Evolutionary conservation across 1,140 invertebrate genomes (phyloP).

Genomic region (Sesamia nonagrioides): DNA sequence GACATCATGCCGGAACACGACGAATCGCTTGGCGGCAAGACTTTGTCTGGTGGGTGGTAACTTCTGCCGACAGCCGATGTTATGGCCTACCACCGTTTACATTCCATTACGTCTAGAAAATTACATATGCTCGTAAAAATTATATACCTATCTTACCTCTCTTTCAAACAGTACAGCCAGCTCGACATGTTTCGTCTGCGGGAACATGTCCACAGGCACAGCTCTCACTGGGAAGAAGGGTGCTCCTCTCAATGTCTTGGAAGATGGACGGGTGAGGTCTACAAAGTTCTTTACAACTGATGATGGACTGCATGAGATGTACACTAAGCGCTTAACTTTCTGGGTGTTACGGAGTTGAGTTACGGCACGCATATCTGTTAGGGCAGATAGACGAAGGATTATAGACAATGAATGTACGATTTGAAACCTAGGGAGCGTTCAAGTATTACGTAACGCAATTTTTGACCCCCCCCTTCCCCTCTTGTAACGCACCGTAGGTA

Average conservation of each 20-base stretch:
- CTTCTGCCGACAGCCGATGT: no score
- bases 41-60: no score
- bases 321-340: constrained; percentile 94
- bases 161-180: constrained; percentile 88
- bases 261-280: constrained; percentile 93
- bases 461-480: no score
- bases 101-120: no score
- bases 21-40: no score
- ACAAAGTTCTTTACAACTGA: constrained; percentile 96
- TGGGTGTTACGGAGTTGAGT: constrained; percentile 92
- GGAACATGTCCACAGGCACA: constrained; percentile 97
- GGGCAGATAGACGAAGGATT: background rate
- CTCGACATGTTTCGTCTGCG: constrained; percentile 96
- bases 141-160: background rate
- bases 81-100: no score
- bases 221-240: constrained; percentile 94
- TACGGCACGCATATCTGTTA: constrained; percentile 93
- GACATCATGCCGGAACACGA: no score
- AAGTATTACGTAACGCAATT: no score
- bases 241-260: constrained; percentile 94
- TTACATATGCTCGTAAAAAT: no score
- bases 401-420: no score
- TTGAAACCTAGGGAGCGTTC: no score
- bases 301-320: constrained; percentile 96
- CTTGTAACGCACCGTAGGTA: no score